These are phyloP conservation scores for Sarcophaga rosellei DNA, from an alignment of 2,888 invertebrate species.

Conservation along the genomic window DNA sequence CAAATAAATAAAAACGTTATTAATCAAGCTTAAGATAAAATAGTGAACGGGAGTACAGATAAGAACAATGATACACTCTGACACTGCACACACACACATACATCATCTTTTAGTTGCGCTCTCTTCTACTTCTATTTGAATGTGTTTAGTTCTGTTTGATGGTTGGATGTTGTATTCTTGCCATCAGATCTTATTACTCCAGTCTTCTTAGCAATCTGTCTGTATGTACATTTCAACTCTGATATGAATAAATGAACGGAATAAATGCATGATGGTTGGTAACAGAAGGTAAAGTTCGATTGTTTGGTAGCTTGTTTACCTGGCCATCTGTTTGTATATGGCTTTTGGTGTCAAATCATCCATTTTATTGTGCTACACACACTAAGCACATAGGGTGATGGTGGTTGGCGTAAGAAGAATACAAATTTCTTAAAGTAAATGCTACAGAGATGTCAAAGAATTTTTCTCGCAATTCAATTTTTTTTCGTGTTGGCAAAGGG, in stretches of 20 bases:
- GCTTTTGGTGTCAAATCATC: constrained; percentile 32
- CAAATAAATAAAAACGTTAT: constrained; percentile 53
- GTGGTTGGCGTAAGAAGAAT: too few species aligned
- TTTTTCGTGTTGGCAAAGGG: background rate
- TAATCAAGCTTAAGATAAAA: constrained; percentile 63
- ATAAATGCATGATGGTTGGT: constrained; percentile 26
- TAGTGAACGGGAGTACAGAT: constrained; percentile 14
- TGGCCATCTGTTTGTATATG: constrained; percentile 45
- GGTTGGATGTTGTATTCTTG: constrained; percentile 7
- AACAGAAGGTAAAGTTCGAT: background rate
- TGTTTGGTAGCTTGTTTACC: constrained; percentile 24
- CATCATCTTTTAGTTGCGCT: constrained; percentile 22
- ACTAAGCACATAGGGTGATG: too few species aligned
- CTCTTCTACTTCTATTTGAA: background rate
- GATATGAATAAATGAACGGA: constrained; percentile 33
- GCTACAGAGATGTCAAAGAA: constrained; percentile 7
- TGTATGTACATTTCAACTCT: constrained; percentile 1
- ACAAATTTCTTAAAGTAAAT: too few species aligned
- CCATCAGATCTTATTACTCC: background rate
- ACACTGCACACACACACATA: constrained; percentile 27
- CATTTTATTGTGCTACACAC: background rate
- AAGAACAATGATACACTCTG: constrained; percentile 35
- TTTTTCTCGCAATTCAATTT: background rate
- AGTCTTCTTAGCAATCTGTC: too few species aligned
- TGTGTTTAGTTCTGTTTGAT: background rate